Evolutionary conservation across 37 sponge, comb jelly and placozoan genomes (phyloP).

Genomic region (Aplysina aerophoba): DNA sequence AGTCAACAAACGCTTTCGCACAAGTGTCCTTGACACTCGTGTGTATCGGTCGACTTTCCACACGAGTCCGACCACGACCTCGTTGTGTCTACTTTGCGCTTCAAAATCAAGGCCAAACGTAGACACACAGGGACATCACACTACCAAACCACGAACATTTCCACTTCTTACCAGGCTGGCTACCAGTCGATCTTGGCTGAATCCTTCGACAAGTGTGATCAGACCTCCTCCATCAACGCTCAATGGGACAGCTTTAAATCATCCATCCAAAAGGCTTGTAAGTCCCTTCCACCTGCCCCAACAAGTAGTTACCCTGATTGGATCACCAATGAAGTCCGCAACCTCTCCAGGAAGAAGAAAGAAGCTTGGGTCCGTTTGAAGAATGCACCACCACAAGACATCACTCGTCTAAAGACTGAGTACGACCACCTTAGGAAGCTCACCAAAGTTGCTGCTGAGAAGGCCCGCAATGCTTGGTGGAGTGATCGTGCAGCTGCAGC

Average conservation of each 20-base stretch:
- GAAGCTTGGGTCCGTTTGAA: slow-evolving; percentile 5
- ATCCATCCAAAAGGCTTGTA: too few species aligned
- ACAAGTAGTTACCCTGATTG: neutral
- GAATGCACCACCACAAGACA: slow-evolving; percentile 4
- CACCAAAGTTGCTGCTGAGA: slow-evolving; percentile 22
- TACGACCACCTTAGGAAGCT: slow-evolving; percentile 34
- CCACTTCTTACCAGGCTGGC: neutral
- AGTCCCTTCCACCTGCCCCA: neutral
- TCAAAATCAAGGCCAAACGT: slow-evolving; percentile 1
- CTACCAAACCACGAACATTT: too few species aligned
- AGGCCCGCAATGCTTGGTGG: neutral
- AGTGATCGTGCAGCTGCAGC: neutral
- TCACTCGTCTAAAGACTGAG: slow-evolving; percentile 1
- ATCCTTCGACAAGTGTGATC: neutral
- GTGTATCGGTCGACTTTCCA: slow-evolving; percentile 11
- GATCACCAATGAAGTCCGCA: slow-evolving; percentile 11
- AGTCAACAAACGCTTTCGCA: slow-evolving; percentile 1
- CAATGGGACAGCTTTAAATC: neutral
- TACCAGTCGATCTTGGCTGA: neutral
- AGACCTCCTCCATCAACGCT: neutral
- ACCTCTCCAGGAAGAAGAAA: slow-evolving; percentile 22
- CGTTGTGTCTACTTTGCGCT: neutral
- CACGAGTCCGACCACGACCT: slow-evolving; percentile 13
- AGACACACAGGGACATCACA: neutral
- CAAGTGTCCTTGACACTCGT: slow-evolving; percentile 17